Percentiles rank a stretch among this genome's conserved stretches.
These are phyloP conservation scores for Solea senegalensis DNA, from an alignment of 2,113 vertebrate genomes.

Conservation along the genomic window DNA sequence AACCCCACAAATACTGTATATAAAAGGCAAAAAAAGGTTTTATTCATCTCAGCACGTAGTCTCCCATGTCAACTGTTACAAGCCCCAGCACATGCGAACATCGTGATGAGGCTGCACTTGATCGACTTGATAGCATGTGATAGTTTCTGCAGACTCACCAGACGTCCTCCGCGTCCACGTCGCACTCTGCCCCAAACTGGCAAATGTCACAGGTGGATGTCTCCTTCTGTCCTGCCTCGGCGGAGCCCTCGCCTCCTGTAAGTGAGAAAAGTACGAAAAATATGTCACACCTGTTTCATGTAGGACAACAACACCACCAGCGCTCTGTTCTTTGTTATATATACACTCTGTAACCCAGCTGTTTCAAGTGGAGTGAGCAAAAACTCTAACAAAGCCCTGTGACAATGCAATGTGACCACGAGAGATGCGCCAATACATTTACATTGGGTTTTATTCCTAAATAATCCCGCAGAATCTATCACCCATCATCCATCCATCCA, in stretches of 20 bases:
- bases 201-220: slow-evolving; percentile 99
- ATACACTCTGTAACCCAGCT: not conserved
- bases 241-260: slow-evolving; percentile 94
- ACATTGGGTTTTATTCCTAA: slow-evolving; percentile 38
- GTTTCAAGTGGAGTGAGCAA: not conserved
- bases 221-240: slow-evolving; percentile 95
- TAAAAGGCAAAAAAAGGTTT: too few species aligned
- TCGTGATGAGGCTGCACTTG: too few species aligned
- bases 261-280: slow-evolving; percentile 38
- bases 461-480: slow-evolving; percentile 41
- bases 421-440: slow-evolving; percentile 40
- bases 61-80: too few species aligned
- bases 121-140: too few species aligned
- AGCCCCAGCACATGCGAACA: too few species aligned
- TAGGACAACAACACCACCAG: not conserved
- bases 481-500: slow-evolving; percentile 52
- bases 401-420: slow-evolving; percentile 19
- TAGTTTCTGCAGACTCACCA: slow-evolving; percentile 83
- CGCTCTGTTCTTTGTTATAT: not conserved
- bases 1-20: too few species aligned
- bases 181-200: slow-evolving; percentile 98
- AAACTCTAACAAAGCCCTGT: slow-evolving; percentile 1
- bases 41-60: too few species aligned
- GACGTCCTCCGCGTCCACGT: slow-evolving; percentile 98
- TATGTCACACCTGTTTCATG: not conserved